Base-by-base conservation (phyloP, 2,113 vertebrate species). In the Ptyas mucosa region DNA sequence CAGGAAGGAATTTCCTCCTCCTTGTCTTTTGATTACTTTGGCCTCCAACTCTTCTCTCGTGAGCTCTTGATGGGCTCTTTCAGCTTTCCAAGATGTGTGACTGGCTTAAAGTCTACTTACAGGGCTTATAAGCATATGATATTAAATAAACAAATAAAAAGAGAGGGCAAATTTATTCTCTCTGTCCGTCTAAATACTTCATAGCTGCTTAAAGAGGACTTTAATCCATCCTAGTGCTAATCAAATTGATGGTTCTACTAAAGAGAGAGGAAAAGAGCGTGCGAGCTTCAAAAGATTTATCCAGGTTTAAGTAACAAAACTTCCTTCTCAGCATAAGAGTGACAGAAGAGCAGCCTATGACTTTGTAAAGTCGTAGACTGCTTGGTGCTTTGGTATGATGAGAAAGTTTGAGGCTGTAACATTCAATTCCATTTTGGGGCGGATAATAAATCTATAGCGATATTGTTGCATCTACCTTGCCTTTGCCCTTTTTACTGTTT, bases 401-500 rank as follows among this genome's bases (percentile, higher is more conserved):
- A 24, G 1, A 52, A 92, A 75, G 21, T 20, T 53, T 53, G 34
- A 49, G 58, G 49, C 3, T 18, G 39, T 21, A 87, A 29, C 1
- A n/a, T 89, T 61, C 88, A 46, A 29, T 61, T 49, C 46, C 69
- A 39, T 57, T 58, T 12, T 86, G 21, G 53, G 46, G 4, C 7
- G 5, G 81, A 12, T 86, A 58, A 91, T 57, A 58, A 87, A 87
- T 61, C 9, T 34, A 46, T 29, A 29, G 39, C 6, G 39, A 86
- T 15, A 18, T 0, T 2, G 8, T 5, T 52, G 46, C 75, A 29
- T n/a, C 53, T 92, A 49, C 51, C 93, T 75, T 95, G 88, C 34
- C 92, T 91, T 96, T 94, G 75, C 75, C 91, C 81, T 92, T 58
- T 58, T 20, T 92, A 0, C 85, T 93, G 54, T 3, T 49, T 94